Base-by-base conservation (phyloP, 1,140 invertebrate genomes). In the Diorhabda sublineata region DNA sequence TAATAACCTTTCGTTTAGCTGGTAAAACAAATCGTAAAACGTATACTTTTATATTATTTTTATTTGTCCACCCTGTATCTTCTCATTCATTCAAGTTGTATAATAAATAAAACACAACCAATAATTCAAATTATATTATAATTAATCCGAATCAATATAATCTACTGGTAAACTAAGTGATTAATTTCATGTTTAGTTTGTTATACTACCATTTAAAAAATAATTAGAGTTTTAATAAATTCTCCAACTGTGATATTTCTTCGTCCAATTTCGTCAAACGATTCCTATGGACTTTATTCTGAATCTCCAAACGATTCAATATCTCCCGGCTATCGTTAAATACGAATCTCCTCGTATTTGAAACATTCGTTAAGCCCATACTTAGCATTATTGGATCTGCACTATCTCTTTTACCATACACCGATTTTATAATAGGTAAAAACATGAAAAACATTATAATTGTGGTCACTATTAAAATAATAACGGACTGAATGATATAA, bases 381-480 rank as follows among this genome's bases (percentile, higher is more conserved):
- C 92, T 93, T 73, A 94, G 90, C 71, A 94, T 92, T 0, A 96
- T 87, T 0, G 92, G 91, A 80, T 94, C 91, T 1, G 86, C 85
- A 67, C 89, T 88, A 78, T 91, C 88, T 79, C 75, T 77, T 6
- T 67, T 71, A 4, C 67, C 72, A 9, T 76, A 73, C 7, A 80
- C 90, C 58, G 89, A 87, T 11, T 90, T 84, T 11, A 92, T 83
- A 83, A 96, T 96, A 6, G 94, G 94, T 67, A 96, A 82, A 80
- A 96, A 96, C 41, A 96, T 85, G 66, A 97, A 84, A 75, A 92
- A 92, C 2, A 97, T 82, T 1, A 93, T 95, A 2, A 90, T 89
- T 2, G 93, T 95, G 0, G 94, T 96, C 2, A 93, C 94, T 11
- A 91, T 85, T 5, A 96, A 82, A 73, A 96, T 95, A 52, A 95